Evolutionary conservation across 2,888 invertebrate genomes (phyloP).

Genomic region (Strigamia transsilvanica): DNA sequence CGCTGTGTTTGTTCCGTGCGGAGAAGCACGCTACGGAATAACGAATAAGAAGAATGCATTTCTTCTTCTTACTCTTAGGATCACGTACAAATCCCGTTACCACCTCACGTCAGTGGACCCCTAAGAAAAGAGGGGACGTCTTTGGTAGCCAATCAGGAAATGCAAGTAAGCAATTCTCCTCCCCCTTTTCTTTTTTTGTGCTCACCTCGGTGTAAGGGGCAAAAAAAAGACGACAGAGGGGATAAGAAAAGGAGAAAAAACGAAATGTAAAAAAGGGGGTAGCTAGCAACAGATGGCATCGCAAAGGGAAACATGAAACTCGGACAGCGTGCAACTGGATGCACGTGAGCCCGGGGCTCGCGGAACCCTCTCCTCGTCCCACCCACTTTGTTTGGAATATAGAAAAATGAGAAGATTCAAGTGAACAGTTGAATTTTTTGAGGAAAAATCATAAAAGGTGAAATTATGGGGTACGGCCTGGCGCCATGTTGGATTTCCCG

Average conservation of each 20-base stretch:
- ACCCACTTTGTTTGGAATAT: slow-evolving; percentile 24
- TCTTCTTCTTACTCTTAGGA: not conserved
- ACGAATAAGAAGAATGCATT: no score
- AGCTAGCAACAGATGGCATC: slow-evolving; percentile 15
- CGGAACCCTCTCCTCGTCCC: not conserved
- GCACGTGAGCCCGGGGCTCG: slow-evolving; percentile 21
- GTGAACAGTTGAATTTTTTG: slow-evolving; percentile 36
- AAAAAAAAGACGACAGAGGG: not conserved
- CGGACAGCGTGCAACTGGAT: slow-evolving; percentile 23
- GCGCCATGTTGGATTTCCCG: not conserved
- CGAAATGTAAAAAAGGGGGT: slow-evolving; percentile 6
- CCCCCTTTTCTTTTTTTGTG: slow-evolving; percentile 27
- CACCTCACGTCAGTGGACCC: slow-evolving; percentile 26
- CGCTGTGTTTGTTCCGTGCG: no score
- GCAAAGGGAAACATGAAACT: slow-evolving; percentile 39
- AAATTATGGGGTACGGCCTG: not conserved
- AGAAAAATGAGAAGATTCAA: slow-evolving; percentile 22
- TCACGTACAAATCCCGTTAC: slow-evolving; percentile 11
- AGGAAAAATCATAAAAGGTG: not conserved
- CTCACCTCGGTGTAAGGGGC: not conserved
- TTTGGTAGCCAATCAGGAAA: slow-evolving; percentile 32
- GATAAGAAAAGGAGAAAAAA: not conserved
- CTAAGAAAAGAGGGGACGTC: slow-evolving; percentile 18
- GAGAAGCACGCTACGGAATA: no score
- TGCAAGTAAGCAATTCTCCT: not conserved